Evolutionary conservation across 2,888 invertebrate species (phyloP).

Genomic region (Anoplius nigerrimus): DNA sequence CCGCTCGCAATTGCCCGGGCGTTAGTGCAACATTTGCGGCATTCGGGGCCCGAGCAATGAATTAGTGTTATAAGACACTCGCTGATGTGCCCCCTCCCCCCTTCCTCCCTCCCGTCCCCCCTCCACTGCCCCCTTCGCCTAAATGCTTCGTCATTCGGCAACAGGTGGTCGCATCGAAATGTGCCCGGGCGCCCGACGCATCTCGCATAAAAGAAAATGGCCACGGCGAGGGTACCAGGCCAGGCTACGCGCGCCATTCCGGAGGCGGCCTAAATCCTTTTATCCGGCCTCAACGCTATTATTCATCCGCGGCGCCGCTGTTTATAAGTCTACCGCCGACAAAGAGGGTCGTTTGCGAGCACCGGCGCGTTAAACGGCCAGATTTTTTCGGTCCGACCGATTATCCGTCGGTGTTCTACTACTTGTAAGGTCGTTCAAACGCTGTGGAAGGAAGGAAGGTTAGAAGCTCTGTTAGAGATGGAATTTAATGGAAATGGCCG

Average conservation of each 20-base stretch:
- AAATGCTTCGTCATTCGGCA: constrained; percentile 56
- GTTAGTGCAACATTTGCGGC: constrained; percentile 41
- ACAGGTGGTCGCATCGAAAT: constrained; percentile 58
- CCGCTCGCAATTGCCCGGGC: constrained; percentile 21
- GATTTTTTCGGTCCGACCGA: no score
- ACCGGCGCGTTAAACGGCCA: no score
- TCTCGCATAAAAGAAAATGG: constrained; percentile 49
- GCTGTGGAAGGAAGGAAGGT: no score
- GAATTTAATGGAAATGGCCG: no score
- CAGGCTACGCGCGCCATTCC: no score
- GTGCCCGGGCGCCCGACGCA: constrained; percentile 29
- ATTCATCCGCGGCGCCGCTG: neutral
- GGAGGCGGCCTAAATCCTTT: neutral
- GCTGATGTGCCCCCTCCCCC: constrained; percentile 54
- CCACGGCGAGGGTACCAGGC: neutral
- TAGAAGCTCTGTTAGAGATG: no score
- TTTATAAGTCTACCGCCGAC: neutral
- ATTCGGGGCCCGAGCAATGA: constrained; percentile 47
- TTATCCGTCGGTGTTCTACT: no score
- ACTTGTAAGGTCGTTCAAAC: no score
- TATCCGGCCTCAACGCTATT: neutral
- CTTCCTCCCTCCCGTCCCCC: no score
- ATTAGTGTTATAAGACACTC: constrained; percentile 59
- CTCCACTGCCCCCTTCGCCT: no score
- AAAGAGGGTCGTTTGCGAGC: neutral